Percentiles rank a stretch among this genome's conserved stretches.
Evolutionary conservation across 2,797 vertebrate species (phyloP).

Genomic region (Falco biarmicus): DNA sequence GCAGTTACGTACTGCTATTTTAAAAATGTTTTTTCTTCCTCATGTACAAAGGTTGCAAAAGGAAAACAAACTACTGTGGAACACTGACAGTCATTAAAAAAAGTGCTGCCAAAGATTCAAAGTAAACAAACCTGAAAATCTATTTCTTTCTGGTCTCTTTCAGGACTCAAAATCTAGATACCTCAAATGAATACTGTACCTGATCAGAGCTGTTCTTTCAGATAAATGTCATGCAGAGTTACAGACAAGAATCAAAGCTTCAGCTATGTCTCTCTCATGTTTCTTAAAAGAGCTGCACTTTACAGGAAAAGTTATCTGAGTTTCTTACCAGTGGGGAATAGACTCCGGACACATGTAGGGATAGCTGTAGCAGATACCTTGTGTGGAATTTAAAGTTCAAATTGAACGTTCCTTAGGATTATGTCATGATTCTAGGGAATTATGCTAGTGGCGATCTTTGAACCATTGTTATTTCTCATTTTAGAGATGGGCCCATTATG

Average conservation of each 20-base stretch:
- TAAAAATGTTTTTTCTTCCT: neutral
- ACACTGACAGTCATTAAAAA: neutral
- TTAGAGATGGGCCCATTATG: neutral
- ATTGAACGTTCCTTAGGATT: neutral
- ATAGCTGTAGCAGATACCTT: neutral
- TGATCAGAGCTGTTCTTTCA: slow-evolving; percentile 13
- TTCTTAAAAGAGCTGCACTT: slow-evolving; percentile 8
- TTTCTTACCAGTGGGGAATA: slow-evolving; percentile 31
- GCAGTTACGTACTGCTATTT: neutral
- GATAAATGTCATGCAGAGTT: neutral
- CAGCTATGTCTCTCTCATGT: neutral
- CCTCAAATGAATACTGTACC: neutral
- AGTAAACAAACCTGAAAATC: slow-evolving; percentile 8
- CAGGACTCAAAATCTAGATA: neutral
- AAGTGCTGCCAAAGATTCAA: neutral
- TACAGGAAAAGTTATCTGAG: neutral
- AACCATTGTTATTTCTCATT: neutral
- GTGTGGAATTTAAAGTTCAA: slow-evolving; percentile 24
- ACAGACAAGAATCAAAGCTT: neutral
- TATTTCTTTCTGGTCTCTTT: neutral
- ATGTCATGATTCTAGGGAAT: neutral
- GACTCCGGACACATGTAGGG: neutral
- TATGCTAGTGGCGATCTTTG: neutral
- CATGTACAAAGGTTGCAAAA: neutral
- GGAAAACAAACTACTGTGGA: neutral